Evolutionary conservation across 30 jellyfish, hydroid and myxozoan species (phyloP), one percentile per base, ranked within the genome.

Genomic region (Aurelia sp.): DNA sequence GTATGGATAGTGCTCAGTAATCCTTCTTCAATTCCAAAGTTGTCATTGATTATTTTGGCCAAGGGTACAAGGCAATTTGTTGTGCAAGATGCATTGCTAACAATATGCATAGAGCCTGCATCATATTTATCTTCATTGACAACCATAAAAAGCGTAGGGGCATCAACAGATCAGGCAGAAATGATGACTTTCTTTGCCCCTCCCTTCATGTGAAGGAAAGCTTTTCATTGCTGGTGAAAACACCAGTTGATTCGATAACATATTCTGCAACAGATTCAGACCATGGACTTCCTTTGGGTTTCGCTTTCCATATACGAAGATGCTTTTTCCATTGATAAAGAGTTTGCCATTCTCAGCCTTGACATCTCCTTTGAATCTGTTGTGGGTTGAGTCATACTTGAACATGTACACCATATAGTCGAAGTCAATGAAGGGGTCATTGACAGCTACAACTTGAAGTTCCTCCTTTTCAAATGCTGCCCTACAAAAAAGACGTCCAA

Each of bases 181-280:
- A 94, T 94, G 71, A 94, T 75, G 13, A 94, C 99, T 52, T 89
- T 94, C 91, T 94, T 94, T 35, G 99, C 99, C 18, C 99, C 99
- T 41, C 97, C 99, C 11, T 31, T 79, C 80, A 94, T 50, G 69
- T 94, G 99, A 48, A 86, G 89, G 16, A 41, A 20, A 27, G 99
- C 99, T 55, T 89, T 20, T 94, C 99, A 18, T 12, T 21, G 11
- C 96, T 94, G 12, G 99, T 94, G 76, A 94, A 94, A 13, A 94
- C 96, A n/a, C 99, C 99, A 68, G 99, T 90, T 31, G 99, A 94
- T 65, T 94, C 99, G 63, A 94, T 97, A 72, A 94, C 99, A 81
- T 57, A 89, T 27, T 94, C 99, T 22, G 97, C 99, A 11, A 98
- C 99, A 76, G 90, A 73, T 40, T 69, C 91, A 35, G 83, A 18